Conservation (phyloP, 2,888 invertebrate species). For the Melipona bicolor region DNA sequence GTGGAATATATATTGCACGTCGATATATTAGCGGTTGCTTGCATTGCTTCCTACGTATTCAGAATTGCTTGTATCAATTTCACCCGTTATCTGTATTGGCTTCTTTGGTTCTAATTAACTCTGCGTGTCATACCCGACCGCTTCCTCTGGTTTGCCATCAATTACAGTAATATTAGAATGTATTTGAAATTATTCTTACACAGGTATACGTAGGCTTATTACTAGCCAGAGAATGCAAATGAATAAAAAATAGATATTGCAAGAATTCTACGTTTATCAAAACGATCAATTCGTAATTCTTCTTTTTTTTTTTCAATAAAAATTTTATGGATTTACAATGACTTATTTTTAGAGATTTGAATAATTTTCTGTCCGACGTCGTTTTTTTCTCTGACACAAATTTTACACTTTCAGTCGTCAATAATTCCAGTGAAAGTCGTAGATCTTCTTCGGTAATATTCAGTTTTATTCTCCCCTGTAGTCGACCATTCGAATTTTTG, state of each 20-base stretch:
- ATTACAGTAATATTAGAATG: background rate
- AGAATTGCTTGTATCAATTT: conserved; percentile 1
- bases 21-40: background rate
- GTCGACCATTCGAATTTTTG: background rate
- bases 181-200: background rate
- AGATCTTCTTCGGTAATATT: no score
- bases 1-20: background rate
- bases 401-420: no score
- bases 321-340: no score
- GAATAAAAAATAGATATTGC: no score
- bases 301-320: no score
- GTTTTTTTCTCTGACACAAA: no score
- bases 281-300: no score
- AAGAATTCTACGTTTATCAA: no score
- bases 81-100: background rate
- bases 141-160: background rate
- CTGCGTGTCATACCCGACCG: background rate
- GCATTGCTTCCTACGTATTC: background rate
- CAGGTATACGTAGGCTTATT: background rate
- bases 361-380: no score
- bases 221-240: no score
- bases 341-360: no score
- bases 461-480: background rate
- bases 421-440: no score
- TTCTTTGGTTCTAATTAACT: background rate